phyloP scores from a whole-genome alignment of 2,113 vertebrate genomes.

The Columbina picui region DNA sequence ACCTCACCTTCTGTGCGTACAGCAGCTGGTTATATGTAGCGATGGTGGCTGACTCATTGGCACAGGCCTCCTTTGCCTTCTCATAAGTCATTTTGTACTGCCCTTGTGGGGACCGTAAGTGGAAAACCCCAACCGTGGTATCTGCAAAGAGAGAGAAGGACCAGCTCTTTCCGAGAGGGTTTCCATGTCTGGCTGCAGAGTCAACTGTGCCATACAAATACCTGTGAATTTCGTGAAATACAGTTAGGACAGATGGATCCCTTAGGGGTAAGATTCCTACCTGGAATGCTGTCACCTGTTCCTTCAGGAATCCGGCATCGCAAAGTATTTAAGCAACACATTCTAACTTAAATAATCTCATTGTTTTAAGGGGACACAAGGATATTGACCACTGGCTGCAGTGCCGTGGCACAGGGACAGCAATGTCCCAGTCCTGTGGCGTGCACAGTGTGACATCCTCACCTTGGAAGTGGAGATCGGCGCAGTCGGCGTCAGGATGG shows the following conservation, averaged over 20 bases:
- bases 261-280: background rate
- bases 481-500: slow-evolving; percentile 82
- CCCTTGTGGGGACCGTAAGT: slow-evolving; percentile 80
- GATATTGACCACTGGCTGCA: background rate
- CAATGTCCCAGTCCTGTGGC: accelerated
- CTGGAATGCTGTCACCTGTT: too few species aligned
- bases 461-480: slow-evolving; percentile 93
- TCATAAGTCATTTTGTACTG: slow-evolving; percentile 86
- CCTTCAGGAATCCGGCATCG: background rate
- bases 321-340: accelerated
- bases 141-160: slow-evolving; percentile 74
- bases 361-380: background rate
- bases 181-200: background rate
- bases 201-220: background rate
- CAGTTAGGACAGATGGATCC: background rate
- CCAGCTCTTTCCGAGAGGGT: background rate
- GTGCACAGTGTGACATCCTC: background rate
- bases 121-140: slow-evolving; percentile 86
- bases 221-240: background rate
- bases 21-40: slow-evolving; percentile 89
- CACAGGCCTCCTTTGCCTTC: slow-evolving; percentile 80
- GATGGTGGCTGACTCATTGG: slow-evolving; percentile 73
- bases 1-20: slow-evolving; percentile 88
- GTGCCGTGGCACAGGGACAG: background rate
- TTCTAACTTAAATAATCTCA: background rate